Evolutionary conservation across 2,888 invertebrate genomes (phyloP).

Genomic region (Volucella inanis): DNA sequence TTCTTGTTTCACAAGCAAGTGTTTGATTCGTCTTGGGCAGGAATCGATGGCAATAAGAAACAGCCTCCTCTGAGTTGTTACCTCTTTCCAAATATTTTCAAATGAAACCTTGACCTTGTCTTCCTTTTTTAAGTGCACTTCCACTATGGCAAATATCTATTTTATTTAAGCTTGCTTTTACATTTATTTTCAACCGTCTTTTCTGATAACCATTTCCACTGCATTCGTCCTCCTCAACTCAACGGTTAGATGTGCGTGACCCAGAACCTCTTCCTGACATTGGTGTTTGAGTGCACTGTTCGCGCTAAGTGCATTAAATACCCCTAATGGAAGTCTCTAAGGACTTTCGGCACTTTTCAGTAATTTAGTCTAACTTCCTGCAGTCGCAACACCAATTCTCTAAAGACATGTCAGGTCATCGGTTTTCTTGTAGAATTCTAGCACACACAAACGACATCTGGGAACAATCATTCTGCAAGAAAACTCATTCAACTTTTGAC

Average conservation of each 20-base stretch:
- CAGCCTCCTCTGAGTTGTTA: too few relatives aligned
- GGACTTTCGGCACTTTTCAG: slow-evolving; percentile 46
- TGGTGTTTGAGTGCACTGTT: not conserved
- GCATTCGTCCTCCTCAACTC: too few relatives aligned
- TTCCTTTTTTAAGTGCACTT: too few relatives aligned
- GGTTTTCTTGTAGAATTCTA: slow-evolving; percentile 30
- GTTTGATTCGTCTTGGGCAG: too few relatives aligned
- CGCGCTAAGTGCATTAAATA: slow-evolving; percentile 41
- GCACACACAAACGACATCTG: not conserved
- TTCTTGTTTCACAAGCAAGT: too few relatives aligned
- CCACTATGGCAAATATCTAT: too few relatives aligned
- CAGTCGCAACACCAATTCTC: slow-evolving; percentile 26
- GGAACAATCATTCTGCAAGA: not conserved
- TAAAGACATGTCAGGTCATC: slow-evolving; percentile 58
- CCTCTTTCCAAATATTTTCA: too few relatives aligned
- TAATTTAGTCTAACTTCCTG: slow-evolving; percentile 42
- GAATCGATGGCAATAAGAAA: too few relatives aligned
- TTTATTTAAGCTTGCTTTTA: too few relatives aligned
- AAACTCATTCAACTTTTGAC: slow-evolving; percentile 65
- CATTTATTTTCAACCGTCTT: too few relatives aligned
- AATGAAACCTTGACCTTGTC: too few relatives aligned
- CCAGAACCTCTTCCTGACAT: not conserved
- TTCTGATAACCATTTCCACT: too few relatives aligned
- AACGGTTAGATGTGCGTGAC: not conserved
- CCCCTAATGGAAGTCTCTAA: slow-evolving; percentile 39